A percentile compares a stretch with the other conserved stretches of the same genome.
phyloP scores from a whole-genome alignment of 1,140 invertebrate genomes.

The Ceratosolen fusciceps region DNA sequence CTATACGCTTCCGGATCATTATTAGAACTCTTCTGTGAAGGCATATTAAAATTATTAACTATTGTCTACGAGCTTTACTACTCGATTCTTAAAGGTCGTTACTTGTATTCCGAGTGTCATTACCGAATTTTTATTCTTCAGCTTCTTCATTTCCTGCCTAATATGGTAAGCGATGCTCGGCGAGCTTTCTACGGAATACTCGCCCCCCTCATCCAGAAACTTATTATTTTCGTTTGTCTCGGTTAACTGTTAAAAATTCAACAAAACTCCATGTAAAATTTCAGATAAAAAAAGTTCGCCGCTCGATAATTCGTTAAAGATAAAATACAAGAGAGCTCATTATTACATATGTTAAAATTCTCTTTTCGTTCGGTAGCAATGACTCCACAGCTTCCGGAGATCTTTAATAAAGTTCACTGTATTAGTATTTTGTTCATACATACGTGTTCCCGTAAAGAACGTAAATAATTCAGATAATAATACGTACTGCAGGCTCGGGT shows the following conservation, averaged over 20 bases:
- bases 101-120: too few relatives aligned
- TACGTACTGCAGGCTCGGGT: slow-evolving; percentile 1
- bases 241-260: not conserved
- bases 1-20: too few relatives aligned
- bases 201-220: not conserved
- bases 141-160: not conserved
- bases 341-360: not conserved
- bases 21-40: slow-evolving; percentile 6
- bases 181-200: not conserved
- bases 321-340: not conserved
- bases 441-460: too few relatives aligned
- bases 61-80: not conserved
- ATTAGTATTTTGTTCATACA: not conserved
- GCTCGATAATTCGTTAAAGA: not conserved
- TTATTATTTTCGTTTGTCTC: not conserved
- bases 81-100: not conserved
- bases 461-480: slow-evolving; percentile 6
- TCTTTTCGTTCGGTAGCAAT: slow-evolving; percentile 3
- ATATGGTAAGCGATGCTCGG: not conserved
- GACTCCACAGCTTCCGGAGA: not conserved
- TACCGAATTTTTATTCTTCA: not conserved
- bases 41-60: not conserved
- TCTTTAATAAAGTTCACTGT: slow-evolving; percentile 1
- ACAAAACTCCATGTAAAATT: not conserved
- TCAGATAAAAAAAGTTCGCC: too few relatives aligned